Base-by-base conservation (phyloP, 2,888 invertebrate genomes). In the Cephus sareptanus region DNA sequence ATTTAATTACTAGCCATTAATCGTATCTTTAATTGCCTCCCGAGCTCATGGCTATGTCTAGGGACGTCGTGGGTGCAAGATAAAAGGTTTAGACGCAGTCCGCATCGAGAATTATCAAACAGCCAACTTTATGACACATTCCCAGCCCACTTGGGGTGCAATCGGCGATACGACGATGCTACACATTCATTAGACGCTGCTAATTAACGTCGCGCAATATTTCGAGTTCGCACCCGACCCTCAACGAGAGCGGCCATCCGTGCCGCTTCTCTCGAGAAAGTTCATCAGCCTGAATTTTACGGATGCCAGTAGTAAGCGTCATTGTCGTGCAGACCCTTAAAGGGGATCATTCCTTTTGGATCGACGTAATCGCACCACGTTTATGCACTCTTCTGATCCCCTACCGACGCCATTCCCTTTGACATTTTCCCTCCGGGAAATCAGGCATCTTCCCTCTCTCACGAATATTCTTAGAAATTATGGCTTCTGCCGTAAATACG, bases 1-100 rank as follows among this genome's bases (percentile, higher is more conserved):
- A 86, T 87, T 86, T 85, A 87, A 88, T 88, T 87, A 85, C 81
- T 83, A 82, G 69, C 81, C 86, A 84, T 87, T 87, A 86, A 86
- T 86, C 82, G 85, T 80, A 80, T 83, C 85, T 84, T 87, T 85
- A 85, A 87, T 87, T 86, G 85, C 83, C 78, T 79, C 81, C 11
- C 23, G 56, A 56, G 23, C 40, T 56, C 56, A 56, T 23, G 56
- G 23, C 56, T 56, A 9, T 23, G 15, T 6, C 56, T 56, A 56
- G 56, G 23, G 56, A 56, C 9, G 56, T 56, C 56, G 56, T 23
- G 56, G 56, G 56, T 9, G 56, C 56, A 56, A 56, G 56, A 56
- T 56, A 56, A 9, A 56, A 56, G 56, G 56, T 56, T 56, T 23
- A 23, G 23, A 56, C 9, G 56, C 56, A 23, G 23, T 56, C 9